Evolutionary conservation across 2,888 invertebrate genomes (phyloP), one percentile per base, ranked within the genome.

Genomic region (Ochlodes sylvanus): DNA sequence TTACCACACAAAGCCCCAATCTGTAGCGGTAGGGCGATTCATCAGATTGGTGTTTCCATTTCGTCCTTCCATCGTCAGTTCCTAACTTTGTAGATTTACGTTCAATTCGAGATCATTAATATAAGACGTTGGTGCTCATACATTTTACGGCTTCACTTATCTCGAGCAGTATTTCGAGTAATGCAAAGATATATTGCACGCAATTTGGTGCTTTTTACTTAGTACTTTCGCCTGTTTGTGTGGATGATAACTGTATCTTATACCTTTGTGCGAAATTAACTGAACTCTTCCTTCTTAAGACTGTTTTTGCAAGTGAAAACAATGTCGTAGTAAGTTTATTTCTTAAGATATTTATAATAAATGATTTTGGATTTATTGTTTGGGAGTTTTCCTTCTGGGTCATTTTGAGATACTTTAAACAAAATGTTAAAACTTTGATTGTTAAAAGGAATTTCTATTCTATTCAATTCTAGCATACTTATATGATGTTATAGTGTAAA

Each of bases 91-190:
- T 65, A 17, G 34, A 57, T 65, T 58, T 65, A 65, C 58, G 15
- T 27, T 50, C 27, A 15, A 50, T 41, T 52, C 27, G 21, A 41
- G 65, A 65, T 65, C 34, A 32, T 55, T 55, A 34, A 55, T 55
- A 32, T 52, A 64, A 52, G 63, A 19, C 41, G 38, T 21, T 50
- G 50, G 57, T 38, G 65, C 50, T 58, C 58, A 52, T 58, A 65
- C 27, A 17, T 65, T 65, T 65, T 58, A 65, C 41, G 65, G 52
- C 52, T 65, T 41, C n/a, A 58, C 65, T 65, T 65, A 65, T 65
- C 58, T 17, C 27, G 44, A 41, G 57, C 50, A 65, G 56, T 65
- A 65, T 64, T 57, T 41, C 12, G 57, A 57, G 50, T 64, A 47
- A 47, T 50, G 64, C 47, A 50, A 38, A 64, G 38, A 57, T 27